These are phyloP conservation scores for Aphidius colemani DNA, from an alignment of 2,888 invertebrate species.

Conservation along the genomic window DNA sequence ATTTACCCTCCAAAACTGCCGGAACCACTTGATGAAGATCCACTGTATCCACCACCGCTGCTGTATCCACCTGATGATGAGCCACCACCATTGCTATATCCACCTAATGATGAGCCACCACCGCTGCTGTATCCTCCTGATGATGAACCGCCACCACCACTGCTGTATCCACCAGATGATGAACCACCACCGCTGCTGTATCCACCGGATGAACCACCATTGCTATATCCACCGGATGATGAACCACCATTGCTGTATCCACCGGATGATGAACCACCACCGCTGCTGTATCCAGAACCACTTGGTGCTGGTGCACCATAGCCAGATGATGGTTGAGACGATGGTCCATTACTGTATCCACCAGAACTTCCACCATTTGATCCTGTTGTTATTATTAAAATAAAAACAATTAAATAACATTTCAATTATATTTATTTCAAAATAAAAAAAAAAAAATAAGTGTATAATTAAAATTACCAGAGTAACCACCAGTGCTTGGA, in stretches of 20 bases:
- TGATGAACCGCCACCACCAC: constrained; percentile 37
- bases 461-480: too few species aligned
- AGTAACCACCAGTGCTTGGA: constrained; percentile 57
- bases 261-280: constrained; percentile 34
- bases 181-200: constrained; percentile 37
- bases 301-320: constrained; percentile 54
- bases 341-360: constrained; percentile 59
- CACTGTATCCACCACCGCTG: too few species aligned
- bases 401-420: constrained; percentile 10
- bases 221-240: constrained; percentile 12
- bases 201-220: constrained; percentile 1
- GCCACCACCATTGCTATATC: too few species aligned
- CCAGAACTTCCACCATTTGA: constrained; percentile 15
- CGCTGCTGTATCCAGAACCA: constrained; percentile 31
- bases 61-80: too few species aligned
- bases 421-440: too few species aligned
- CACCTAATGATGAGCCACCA: constrained; percentile 40
- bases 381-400: neutral
- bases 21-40: constrained; percentile 13
- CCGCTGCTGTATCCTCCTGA: constrained; percentile 10
- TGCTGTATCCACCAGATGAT: constrained; percentile 35
- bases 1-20: constrained; percentile 48
- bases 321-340: constrained; percentile 42
- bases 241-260: constrained; percentile 36
- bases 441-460: too few species aligned